Conservation (phyloP, 2,888 invertebrate genomes). For the Eustalomyia histrio region DNA sequence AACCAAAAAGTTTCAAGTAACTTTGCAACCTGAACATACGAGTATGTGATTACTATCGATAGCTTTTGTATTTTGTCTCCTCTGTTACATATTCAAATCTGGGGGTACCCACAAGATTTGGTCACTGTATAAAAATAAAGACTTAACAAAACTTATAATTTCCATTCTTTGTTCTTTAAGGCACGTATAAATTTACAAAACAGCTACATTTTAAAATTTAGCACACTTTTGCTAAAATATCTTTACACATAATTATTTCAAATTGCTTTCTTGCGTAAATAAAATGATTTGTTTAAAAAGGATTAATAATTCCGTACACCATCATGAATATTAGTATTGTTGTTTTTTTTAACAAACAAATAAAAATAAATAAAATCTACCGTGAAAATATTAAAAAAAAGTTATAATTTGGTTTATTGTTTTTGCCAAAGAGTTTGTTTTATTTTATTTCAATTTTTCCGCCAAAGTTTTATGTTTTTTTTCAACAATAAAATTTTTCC, state of each 20-base stretch:
- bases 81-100: too few species aligned
- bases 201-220: background rate
- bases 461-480: conserved; percentile 35
- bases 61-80: too few species aligned
- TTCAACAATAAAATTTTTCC: conserved; percentile 23
- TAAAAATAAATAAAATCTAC: background rate
- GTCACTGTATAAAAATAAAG: too few species aligned
- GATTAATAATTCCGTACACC: conserved; percentile 37
- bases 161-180: too few species aligned
- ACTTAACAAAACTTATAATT: too few species aligned
- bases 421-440: conserved; percentile 30
- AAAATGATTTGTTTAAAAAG: background rate
- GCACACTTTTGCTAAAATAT: conserved; percentile 8
- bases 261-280: background rate
- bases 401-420: conserved; percentile 49
- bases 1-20: too few species aligned
- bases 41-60: too few species aligned
- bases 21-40: too few species aligned
- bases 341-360: background rate
- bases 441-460: conserved; percentile 19
- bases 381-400: conserved; percentile 20
- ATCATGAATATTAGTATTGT: background rate
- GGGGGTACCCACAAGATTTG: too few species aligned
- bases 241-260: background rate
- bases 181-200: too few species aligned